A percentile compares a stretch with the other conserved stretches of the same genome.
These are phyloP conservation scores for Camelus dromedarius DNA, from an alignment of 2,113 vertebrate genomes.

Conservation along the genomic window DNA sequence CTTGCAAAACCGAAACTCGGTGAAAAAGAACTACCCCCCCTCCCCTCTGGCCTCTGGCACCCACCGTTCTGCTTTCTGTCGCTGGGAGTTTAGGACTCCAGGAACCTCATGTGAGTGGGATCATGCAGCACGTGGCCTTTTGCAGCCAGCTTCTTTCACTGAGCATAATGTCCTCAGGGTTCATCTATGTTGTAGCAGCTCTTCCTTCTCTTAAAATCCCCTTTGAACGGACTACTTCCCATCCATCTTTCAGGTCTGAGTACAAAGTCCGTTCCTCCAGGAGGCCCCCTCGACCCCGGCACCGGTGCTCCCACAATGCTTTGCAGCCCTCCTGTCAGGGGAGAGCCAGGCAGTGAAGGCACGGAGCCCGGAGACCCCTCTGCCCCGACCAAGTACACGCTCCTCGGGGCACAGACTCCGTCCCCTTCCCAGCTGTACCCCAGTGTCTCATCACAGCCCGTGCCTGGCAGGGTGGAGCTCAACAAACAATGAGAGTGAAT, in stretches of 20 bases:
- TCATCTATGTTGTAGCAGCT: not conserved
- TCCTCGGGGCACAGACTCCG: not conserved
- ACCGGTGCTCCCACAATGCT: not conserved
- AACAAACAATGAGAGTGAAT: too few species aligned
- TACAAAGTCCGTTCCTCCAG: not conserved
- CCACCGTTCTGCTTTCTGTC: not conserved
- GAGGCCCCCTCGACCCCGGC: fast-evolving
- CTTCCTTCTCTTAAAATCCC: not conserved
- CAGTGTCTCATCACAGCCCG: not conserved
- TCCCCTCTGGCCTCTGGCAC: not conserved
- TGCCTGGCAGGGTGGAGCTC: fast-evolving
- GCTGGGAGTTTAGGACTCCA: not conserved
- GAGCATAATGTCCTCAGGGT: not conserved
- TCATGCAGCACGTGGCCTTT: not conserved
- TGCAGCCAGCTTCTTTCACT: not conserved
- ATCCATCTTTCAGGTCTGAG: not conserved
- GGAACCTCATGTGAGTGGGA: too few species aligned
- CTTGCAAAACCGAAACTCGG: not conserved
- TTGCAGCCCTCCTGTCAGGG: not conserved
- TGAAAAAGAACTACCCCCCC: not conserved
- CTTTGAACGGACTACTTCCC: not conserved
- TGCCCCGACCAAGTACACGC: too few species aligned
- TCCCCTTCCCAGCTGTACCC: too few species aligned
- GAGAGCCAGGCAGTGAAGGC: not conserved
- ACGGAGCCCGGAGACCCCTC: not conserved